Conservation (phyloP, 2,888 invertebrate species). For the Drosophila neoperkinsi region DNA sequence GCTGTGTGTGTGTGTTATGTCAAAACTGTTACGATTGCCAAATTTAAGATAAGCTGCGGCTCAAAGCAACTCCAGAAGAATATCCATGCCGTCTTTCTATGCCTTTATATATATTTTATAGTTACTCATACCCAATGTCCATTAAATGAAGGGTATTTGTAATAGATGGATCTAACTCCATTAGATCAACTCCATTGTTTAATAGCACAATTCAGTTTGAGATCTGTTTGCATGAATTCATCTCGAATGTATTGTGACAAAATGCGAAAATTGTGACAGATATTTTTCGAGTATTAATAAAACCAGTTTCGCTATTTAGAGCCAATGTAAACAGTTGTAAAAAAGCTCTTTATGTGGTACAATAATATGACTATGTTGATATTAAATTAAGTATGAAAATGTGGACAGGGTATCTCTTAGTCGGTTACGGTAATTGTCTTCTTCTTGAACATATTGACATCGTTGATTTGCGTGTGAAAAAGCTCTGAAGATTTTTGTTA, state of each 20-base stretch:
- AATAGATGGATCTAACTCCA: constrained; percentile 13
- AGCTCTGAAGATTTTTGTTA: constrained; percentile 20
- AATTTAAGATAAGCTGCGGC: constrained; percentile 66
- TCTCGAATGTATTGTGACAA: not conserved
- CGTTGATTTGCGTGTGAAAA: not conserved
- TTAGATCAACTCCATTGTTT: not conserved
- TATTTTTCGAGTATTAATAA: not conserved
- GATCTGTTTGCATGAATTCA: not conserved
- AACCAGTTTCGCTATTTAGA: not conserved
- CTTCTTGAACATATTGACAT: not conserved
- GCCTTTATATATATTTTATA: not conserved
- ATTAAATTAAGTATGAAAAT: not conserved
- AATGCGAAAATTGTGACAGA: not conserved
- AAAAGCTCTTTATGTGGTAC: too few species aligned
- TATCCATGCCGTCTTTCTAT: constrained; percentile 30
- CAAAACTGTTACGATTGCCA: constrained; percentile 80
- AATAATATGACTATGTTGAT: not conserved
- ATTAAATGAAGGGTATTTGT: not conserved
- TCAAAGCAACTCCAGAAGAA: constrained; percentile 23
- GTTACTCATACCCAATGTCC: constrained; percentile 25
- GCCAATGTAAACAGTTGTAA: too few species aligned
- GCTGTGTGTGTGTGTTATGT: constrained; percentile 66
- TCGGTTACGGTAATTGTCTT: not conserved
- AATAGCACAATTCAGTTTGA: too few species aligned
- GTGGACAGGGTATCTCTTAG: not conserved